Conservation (phyloP, 2,113 vertebrate species). For the Hippopotamus amphibius region DNA sequence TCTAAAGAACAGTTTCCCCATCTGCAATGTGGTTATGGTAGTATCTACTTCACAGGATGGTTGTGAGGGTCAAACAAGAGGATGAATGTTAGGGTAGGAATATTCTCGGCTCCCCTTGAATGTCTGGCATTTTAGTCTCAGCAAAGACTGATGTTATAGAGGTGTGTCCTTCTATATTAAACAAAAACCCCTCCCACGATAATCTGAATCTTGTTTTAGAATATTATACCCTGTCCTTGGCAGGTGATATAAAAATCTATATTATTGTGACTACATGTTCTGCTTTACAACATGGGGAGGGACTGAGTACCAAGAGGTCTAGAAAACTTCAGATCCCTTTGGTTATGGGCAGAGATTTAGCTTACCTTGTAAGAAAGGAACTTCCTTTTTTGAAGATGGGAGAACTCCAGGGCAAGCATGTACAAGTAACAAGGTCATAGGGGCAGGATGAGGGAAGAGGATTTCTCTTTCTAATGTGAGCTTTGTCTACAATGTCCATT, state of each 20-base stretch:
- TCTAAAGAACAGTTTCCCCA: background rate
- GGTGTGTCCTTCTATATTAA: background rate
- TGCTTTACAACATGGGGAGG: background rate
- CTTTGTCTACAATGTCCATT: background rate
- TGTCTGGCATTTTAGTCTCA: background rate
- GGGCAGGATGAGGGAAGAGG: background rate
- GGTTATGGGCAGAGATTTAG: background rate
- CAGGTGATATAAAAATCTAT: background rate
- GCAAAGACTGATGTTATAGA: background rate
- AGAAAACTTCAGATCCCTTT: background rate
- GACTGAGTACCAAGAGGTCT: background rate
- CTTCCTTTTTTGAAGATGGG: background rate
- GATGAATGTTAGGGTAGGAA: too few species aligned
- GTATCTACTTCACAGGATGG: background rate
- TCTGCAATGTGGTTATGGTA: background rate
- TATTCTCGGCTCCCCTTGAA: background rate
- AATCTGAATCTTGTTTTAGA: background rate
- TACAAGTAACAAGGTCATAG: background rate
- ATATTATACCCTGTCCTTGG: background rate
- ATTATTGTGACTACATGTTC: background rate
- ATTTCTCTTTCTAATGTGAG: background rate
- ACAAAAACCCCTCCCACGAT: background rate
- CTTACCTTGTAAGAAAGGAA: background rate
- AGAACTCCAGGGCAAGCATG: background rate
- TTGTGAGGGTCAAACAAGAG: background rate